Evolutionary conservation across 2,888 invertebrate genomes (phyloP).

Genomic region (Actias luna): DNA sequence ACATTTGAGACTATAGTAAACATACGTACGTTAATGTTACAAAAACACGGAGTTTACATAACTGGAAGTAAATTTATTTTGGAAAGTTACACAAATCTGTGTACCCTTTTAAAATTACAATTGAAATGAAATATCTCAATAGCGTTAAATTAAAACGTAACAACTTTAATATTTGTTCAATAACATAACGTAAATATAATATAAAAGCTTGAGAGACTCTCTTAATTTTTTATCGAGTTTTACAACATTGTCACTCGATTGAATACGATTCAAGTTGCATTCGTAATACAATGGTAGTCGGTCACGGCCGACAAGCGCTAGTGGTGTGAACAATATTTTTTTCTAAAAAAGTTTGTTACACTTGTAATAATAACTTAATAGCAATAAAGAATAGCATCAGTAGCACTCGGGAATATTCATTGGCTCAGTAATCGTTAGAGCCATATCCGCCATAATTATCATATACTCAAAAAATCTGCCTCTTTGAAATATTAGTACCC

Average conservation of each 20-base stretch:
- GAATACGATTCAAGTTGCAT: slow-evolving; percentile 60
- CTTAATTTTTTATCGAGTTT: slow-evolving; percentile 65
- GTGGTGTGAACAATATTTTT: slow-evolving; percentile 51
- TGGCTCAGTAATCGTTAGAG: too few relatives aligned
- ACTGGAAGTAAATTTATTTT: too few relatives aligned
- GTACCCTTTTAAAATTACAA: neutral
- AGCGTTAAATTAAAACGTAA: neutral
- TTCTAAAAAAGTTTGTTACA: neutral
- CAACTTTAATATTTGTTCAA: neutral
- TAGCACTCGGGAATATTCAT: too few relatives aligned
- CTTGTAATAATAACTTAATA: too few relatives aligned
- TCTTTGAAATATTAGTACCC: too few relatives aligned
- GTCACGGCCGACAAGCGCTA: slow-evolving; percentile 62
- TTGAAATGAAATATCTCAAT: neutral
- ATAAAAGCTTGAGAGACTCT: slow-evolving; percentile 54
- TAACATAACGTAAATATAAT: slow-evolving; percentile 53
- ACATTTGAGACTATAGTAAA: too few relatives aligned
- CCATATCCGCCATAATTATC: too few relatives aligned
- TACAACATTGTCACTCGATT: slow-evolving; percentile 63
- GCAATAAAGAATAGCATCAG: neutral
- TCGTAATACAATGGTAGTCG: slow-evolving; percentile 54
- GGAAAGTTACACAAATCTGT: too few relatives aligned
- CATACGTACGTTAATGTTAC: too few relatives aligned
- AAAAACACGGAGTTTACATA: too few relatives aligned
- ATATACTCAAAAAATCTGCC: too few relatives aligned